Evolutionary conservation across 2,888 invertebrate species (phyloP).

Genomic region (Anagyrus pseudococci): DNA sequence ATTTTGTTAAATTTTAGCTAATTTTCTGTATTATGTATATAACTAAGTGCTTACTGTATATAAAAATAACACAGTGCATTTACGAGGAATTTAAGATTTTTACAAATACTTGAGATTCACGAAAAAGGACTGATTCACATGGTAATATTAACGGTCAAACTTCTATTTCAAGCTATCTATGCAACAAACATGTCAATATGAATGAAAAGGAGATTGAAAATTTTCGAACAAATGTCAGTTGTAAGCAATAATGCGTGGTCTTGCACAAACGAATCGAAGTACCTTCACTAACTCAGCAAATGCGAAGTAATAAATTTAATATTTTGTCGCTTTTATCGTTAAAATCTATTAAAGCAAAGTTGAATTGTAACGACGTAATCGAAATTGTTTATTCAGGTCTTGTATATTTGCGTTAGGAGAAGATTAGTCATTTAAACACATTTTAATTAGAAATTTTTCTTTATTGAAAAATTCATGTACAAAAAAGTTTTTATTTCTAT

Average conservation of each 20-base stretch:
- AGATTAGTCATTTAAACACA: conserved; percentile 4
- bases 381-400: too few species aligned
- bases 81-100: conserved; percentile 20
- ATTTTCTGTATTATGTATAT: conserved; percentile 15
- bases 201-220: conserved; percentile 1
- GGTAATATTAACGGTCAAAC: not conserved
- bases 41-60: conserved; percentile 17
- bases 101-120: conserved; percentile 24
- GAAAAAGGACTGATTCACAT: conserved; percentile 25
- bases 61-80: conserved; percentile 13
- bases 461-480: conserved; percentile 31
- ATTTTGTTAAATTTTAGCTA: not conserved
- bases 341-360: conserved; percentile 11
- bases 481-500: conserved; percentile 31
- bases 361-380: conserved; percentile 16
- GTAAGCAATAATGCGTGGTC: conserved; percentile 31
- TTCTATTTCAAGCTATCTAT: not conserved
- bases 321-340: conserved; percentile 33
- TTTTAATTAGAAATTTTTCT: conserved; percentile 22
- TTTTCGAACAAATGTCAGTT: conserved; percentile 1
- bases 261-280: too few species aligned
- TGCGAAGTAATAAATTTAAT: conserved; percentile 3
- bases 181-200: conserved; percentile 16
- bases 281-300: conserved; percentile 17
- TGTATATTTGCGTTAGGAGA: too few species aligned